These are phyloP conservation scores for Entomobrya multifasciata DNA, from an alignment of 2,888 invertebrate genomes.

Conservation along the genomic window DNA sequence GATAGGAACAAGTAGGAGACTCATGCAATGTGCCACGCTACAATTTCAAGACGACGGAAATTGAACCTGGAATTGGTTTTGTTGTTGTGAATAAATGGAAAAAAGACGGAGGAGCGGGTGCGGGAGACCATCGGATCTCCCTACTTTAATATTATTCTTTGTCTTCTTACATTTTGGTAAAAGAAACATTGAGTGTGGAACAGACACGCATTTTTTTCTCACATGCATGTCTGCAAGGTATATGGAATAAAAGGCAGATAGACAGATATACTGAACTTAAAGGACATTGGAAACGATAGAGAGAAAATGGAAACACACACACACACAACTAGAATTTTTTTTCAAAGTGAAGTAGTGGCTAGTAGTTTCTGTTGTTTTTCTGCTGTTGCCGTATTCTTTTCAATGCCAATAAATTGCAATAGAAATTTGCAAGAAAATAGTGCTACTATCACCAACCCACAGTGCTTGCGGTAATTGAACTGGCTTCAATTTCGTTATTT, in stretches of 20 bases:
- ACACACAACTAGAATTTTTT: too few relatives aligned
- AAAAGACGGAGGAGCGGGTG: too few relatives aligned
- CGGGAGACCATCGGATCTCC: conserved; percentile 27
- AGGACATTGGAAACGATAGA: not conserved
- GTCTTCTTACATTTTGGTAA: not conserved
- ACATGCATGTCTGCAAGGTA: not conserved
- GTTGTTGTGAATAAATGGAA: conserved; percentile 56
- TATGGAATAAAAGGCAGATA: not conserved
- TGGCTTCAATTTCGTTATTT: too few relatives aligned
- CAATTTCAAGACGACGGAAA: conserved; percentile 51
- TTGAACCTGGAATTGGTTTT: conserved; percentile 66
- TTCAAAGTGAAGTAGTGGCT: not conserved
- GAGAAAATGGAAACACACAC: too few relatives aligned
- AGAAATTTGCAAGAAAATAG: too few relatives aligned
- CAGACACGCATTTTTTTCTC: conserved; percentile 38
- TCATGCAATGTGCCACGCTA: not conserved
- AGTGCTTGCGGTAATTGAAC: too few relatives aligned
- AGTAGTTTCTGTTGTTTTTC: too few relatives aligned
- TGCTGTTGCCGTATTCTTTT: too few relatives aligned
- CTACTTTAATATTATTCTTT: not conserved
- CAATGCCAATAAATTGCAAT: too few relatives aligned
- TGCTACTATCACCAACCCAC: too few relatives aligned
- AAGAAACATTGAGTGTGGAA: not conserved
- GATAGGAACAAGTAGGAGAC: too few relatives aligned
- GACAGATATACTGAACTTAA: too few relatives aligned